Conservation (phyloP, 2,113 vertebrate genomes). For the Clupea harengus region DNA sequence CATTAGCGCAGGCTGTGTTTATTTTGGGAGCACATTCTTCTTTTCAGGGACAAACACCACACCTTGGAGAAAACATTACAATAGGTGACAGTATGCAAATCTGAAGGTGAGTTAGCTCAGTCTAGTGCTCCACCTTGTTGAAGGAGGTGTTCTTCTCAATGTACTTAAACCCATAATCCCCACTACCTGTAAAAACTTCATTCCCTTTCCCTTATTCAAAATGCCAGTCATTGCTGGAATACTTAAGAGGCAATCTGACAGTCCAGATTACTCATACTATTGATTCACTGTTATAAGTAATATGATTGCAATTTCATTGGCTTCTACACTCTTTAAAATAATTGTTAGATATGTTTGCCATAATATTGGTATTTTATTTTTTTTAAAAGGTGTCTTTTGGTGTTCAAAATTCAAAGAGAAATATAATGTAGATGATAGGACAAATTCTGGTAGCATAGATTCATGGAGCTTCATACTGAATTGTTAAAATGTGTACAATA, state of each 20-base stretch:
- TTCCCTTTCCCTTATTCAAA: no score
- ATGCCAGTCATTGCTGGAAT: no score
- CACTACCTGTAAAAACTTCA: no score
- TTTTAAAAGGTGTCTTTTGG: not conserved
- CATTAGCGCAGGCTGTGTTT: conserved; percentile 63
- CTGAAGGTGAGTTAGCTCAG: conserved; percentile 63
- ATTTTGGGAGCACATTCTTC: conserved; percentile 60
- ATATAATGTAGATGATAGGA: not conserved
- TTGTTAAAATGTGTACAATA: not conserved
- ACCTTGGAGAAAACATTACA: conserved; percentile 49
- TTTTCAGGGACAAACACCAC: conserved; percentile 64
- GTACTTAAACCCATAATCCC: no score
- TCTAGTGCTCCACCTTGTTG: conserved; percentile 53
- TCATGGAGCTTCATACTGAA: not conserved
- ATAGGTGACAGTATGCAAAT: conserved; percentile 62
- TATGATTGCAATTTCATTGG: no score
- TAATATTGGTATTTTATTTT: not conserved
- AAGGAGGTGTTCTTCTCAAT: conserved; percentile 40
- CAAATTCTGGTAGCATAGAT: not conserved
- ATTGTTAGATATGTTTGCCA: not conserved
- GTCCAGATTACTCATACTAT: no score
- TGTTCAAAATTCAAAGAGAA: not conserved
- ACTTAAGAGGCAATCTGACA: no score
- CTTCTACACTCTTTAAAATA: not conserved
- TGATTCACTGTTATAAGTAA: no score